These are phyloP conservation scores for Nothocercus julius DNA, from an alignment of 2,113 vertebrate genomes.

Conservation along the genomic window DNA sequence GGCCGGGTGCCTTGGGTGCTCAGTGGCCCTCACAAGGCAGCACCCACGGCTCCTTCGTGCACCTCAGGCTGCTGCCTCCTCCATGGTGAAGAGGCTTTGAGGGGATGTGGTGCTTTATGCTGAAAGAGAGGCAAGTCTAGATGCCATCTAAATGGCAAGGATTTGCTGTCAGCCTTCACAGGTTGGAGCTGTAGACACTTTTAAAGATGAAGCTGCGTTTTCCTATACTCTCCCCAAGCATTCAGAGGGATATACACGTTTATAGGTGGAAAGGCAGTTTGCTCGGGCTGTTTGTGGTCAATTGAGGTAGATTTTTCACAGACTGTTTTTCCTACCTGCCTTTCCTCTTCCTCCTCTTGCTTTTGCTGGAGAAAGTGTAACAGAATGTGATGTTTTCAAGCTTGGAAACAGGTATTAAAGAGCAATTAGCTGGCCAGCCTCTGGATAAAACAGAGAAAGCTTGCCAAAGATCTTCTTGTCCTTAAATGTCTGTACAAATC, in stretches of 20 bases:
- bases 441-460: conserved; percentile 42
- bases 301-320: not conserved
- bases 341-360: not conserved
- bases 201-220: not conserved
- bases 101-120: not conserved
- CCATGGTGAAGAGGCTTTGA: fast-evolving
- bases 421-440: conserved; percentile 48
- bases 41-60: not conserved
- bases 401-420: conserved; percentile 54
- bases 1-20: fast-evolving
- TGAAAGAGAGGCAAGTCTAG: fast-evolving
- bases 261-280: fast-evolving
- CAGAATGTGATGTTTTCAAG: not conserved
- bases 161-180: not conserved
- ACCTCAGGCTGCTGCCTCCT: fast-evolving
- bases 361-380: not conserved
- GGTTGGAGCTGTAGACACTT: fast-evolving
- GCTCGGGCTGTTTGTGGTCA: not conserved
- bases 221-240: not conserved
- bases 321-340: not conserved
- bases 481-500: conserved; percentile 72
- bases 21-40: too few relatives aligned
- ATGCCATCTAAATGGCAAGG: fast-evolving
- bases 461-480: conserved; percentile 66
- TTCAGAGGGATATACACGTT: fast-evolving